Evolutionary conservation across 2,113 vertebrate species (phyloP), one percentile per base, ranked within the genome.

Genomic region (Gallinago media): DNA sequence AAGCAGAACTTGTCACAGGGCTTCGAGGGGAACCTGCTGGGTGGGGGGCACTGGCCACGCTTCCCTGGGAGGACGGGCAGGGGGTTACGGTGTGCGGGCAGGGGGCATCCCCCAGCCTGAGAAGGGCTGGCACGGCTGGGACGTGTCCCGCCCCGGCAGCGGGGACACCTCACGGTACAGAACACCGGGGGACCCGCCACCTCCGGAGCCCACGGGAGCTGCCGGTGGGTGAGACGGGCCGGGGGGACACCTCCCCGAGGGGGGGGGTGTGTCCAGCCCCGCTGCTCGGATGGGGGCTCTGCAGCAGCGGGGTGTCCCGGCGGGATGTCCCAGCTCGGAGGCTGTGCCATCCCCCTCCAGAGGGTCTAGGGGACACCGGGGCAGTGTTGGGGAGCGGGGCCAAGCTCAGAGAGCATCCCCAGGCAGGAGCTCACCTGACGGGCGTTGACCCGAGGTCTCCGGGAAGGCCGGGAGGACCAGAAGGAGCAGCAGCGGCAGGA

Each of bases 1-100:
- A 47, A 50, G 63, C 83, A 87, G 44, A 42, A 42, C 11, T 2
- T 7, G 17, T 1, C 25, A 12, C 52, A 86, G 59, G 9, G 0
- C 20, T 2, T 6, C 20, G 0, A 1, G 15, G 13, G 11, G 20
- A 1, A 31, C 12, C 2, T 5, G 9, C 15, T 1, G 59, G 61
- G 47, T 6, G 2, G 11, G 17, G 54, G 68, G 11, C 61, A 74
- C 25, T 27, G 12, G 25, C 54, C 61, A 2, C 0, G 0, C 23
- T 13, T 32, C 29, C 3, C 89, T 86, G 54, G 11, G n/a, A 16
- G 15, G 10, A 12, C 4, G 5, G 14, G 32, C 38, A 26, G 32
- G 31, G 49, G n/a, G 38, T 38, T 12, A 52, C 8, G 9, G 32
- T 12, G 12, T 3, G 59, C n/a, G 6, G 47, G 11, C 25, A 21